Evolutionary conservation across 1,140 invertebrate genomes (phyloP), one percentile per base, ranked within the genome.

Genomic region (Drosophila novamexicana): DNA sequence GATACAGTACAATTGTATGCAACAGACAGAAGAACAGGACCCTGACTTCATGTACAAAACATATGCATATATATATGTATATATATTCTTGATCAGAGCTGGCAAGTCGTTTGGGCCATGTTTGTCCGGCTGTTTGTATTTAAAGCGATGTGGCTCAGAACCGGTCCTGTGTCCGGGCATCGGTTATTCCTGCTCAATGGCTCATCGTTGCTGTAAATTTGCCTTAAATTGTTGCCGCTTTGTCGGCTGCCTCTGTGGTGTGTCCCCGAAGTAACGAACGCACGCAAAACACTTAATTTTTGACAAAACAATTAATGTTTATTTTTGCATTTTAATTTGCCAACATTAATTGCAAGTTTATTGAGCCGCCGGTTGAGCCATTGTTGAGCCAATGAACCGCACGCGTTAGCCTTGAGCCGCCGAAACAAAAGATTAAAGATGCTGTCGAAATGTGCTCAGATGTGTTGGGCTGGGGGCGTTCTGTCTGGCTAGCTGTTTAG

Each of bases 301-400:
- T 85, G 75, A 82, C 79, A 88, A 86, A 85, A 88, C 80, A 88
- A 88, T 88, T 89, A 90, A 90, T 90, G 85, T 90, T 85, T 86
- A 90, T 90, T 90, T 85, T 90, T 90, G 85, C 76, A 90, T 90
- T 90, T 90, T 85, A 85, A 90, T 90, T 90, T 85, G 85, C 81
- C 68, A 85, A 90, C 86, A 90, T 90, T 90, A 90, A 90, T 90
- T 90, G 86, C 85, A 90, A 79, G 72, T 90, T 90, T 90, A 90
- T 90, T 90, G 85, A 90, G 85, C 76, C 54, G 72, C 59, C 54
- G 57, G 39, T 71, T 72, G 68, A 63, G 61, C 61, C 61, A 52
- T 65, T 69, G 64, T 74, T 62, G 75, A 79, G 82, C 83, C 83
- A 88, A 89, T 88, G 83, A 88, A 83, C 83, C 73, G 69, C 50